Base-by-base conservation (phyloP, 1,140 invertebrate genomes). In the Venustaconcha ellipsiformis region DNA sequence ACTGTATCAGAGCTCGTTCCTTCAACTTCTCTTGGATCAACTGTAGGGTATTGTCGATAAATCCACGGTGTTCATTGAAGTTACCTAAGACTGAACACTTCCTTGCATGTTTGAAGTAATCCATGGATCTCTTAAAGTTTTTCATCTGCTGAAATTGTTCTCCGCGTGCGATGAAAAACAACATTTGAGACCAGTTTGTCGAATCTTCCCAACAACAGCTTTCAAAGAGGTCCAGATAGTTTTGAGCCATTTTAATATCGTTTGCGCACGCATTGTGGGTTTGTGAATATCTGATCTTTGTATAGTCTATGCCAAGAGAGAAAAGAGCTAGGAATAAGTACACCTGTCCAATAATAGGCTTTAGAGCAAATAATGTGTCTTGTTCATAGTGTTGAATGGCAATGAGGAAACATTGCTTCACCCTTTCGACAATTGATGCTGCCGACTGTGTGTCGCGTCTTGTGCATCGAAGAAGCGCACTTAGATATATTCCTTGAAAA, bases 251-350 rank as follows among this genome's bases (percentile, higher is more conserved):
- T n/a, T 5, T 69, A 4, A 75, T 72, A 56, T 58, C 57, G 15
- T 73, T 57, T 14, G 18, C 23, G 17, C 56, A 62, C n/a, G 70
- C 57, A 58, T 63, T 63, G 37, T 48, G 37, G 23, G 30, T 20
- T 8, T 23, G 14, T 15, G 70, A n/a, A 18, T 76, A 76, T 23
- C 23, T 26, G 14, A 70, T 70, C 37, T 73, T 73, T 12, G 57
- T 67, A 30, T 58, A 67, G 30, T 74, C 72, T 23, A 74, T 26
- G 17, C 72, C 72, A 17, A 74, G 66, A 30, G 57, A 58, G 67
- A 74, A 74, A 17, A 74, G 56, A 37, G 72, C 72, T 20, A 74
- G 72, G 56, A 74, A 74, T 23, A 74, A n/a, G 62, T 74, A 74
- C 56, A 74, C 72, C 37, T 74, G 72, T n/a, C 68, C 68, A 30